A percentile compares a stretch with the other conserved stretches of the same genome.
phyloP scores from a whole-genome alignment of 2,888 invertebrate species.

The Agrochola litura region DNA sequence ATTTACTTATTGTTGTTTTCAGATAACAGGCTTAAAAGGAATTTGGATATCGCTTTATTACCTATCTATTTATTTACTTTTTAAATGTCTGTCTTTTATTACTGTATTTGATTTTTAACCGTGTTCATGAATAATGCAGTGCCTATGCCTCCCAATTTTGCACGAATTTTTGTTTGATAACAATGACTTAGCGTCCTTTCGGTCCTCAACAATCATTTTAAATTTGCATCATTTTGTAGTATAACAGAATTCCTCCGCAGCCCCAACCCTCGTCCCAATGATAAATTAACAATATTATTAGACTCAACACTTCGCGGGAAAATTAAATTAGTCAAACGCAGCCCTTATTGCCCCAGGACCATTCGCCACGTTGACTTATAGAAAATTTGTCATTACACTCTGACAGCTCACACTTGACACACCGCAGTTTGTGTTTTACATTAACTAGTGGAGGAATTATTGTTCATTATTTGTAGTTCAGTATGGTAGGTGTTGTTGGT shows the following conservation, averaged over 20 bases:
- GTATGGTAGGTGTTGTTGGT: conserved; percentile 63
- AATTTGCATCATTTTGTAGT: conserved; percentile 31
- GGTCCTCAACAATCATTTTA: conserved; percentile 28
- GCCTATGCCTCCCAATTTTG: too few relatives aligned
- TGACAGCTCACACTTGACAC: conserved; percentile 69
- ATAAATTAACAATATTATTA: conserved; percentile 87
- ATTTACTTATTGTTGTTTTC: background rate
- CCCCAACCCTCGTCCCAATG: conserved; percentile 75
- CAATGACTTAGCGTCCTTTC: background rate
- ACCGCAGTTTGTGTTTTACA: conserved; percentile 72
- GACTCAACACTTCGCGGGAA: conserved; percentile 71
- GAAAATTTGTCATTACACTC: conserved; percentile 75
- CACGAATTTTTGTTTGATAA: background rate
- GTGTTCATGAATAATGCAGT: background rate
- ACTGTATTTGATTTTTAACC: too few relatives aligned
- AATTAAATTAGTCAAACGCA: conserved; percentile 82
- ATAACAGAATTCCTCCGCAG: conserved; percentile 35
- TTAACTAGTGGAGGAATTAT: conserved; percentile 83
- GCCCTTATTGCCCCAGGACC: conserved; percentile 62
- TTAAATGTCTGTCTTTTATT: too few relatives aligned
- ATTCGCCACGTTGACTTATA: conserved; percentile 73
- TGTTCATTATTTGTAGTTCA: conserved; percentile 83
- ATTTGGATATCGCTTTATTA: background rate
- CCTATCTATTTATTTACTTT: too few relatives aligned
- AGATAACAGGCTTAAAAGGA: background rate